phyloP scores from a whole-genome alignment of 2,888 invertebrate species.

The Cremastinae sp. region DNA sequence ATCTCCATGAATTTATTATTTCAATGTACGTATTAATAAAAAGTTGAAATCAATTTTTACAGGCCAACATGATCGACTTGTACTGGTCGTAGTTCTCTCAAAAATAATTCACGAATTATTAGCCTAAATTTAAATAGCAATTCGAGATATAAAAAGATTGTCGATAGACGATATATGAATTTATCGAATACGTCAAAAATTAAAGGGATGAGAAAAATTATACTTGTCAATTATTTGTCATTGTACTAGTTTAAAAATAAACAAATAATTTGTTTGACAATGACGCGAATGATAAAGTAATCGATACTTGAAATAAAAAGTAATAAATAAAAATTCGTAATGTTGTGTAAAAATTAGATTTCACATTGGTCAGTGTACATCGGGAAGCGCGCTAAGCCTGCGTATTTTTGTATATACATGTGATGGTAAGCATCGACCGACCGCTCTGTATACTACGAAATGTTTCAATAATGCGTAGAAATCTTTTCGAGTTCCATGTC shows the following conservation, averaged over 20 bases:
- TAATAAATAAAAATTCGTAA: conserved; percentile 65
- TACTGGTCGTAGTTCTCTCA: too few species aligned
- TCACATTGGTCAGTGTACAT: conserved; percentile 67
- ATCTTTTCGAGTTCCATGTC: conserved; percentile 18
- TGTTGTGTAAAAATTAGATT: conserved; percentile 70
- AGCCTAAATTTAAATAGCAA: too few species aligned
- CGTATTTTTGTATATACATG: conserved; percentile 65
- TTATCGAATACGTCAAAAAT: too few species aligned
- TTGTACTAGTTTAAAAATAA: not conserved
- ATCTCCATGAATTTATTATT: too few species aligned
- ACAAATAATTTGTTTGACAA: conserved; percentile 5
- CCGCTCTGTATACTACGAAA: conserved; percentile 71
- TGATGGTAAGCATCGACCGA: conserved; percentile 73
- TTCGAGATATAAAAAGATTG: too few species aligned
- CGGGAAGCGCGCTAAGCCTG: conserved; percentile 76
- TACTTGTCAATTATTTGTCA: not conserved
- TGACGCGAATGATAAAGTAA: conserved; percentile 63
- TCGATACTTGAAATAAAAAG: too few species aligned
- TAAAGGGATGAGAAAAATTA: too few species aligned
- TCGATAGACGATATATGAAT: too few species aligned
- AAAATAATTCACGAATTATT: too few species aligned
- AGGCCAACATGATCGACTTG: too few species aligned
- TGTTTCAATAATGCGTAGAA: conserved; percentile 39
- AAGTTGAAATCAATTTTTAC: too few species aligned
- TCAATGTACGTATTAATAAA: too few species aligned